These are phyloP conservation scores for Daptonema setosum DNA, from an alignment of 2,888 invertebrate genomes.

Conservation along the genomic window DNA sequence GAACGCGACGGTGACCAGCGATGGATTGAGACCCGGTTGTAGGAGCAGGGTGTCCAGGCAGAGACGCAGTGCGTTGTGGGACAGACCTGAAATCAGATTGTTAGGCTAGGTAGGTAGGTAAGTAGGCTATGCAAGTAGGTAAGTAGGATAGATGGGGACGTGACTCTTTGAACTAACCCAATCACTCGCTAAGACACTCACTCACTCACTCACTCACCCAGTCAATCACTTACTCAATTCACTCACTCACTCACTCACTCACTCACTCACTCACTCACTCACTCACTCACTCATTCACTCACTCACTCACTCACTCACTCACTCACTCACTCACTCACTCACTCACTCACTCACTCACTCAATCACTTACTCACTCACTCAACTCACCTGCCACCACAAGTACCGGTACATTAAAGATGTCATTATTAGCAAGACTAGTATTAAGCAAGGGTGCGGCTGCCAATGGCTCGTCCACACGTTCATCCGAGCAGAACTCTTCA, in stretches of 20 bases:
- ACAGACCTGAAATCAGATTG: slow-evolving; percentile 29
- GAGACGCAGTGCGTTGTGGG: slow-evolving; percentile 27
- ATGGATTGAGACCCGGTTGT: slow-evolving; percentile 35
- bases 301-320: too few species aligned
- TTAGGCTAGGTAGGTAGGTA: neutral
- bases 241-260: too few species aligned
- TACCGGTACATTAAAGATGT: slow-evolving; percentile 31
- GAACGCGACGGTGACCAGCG: slow-evolving; percentile 29
- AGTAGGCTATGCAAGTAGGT: neutral
- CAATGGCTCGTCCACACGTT: slow-evolving; percentile 28
- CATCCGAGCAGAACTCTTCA: slow-evolving; percentile 31
- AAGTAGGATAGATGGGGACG: neutral
- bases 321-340: too few species aligned
- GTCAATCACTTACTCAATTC: too few species aligned
- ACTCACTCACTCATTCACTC: too few species aligned
- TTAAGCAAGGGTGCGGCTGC: slow-evolving; percentile 27
- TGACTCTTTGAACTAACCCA: neutral
- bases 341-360: slow-evolving; percentile 5
- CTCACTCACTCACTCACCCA: neutral
- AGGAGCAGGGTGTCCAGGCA: slow-evolving; percentile 34
- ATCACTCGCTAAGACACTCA: too few species aligned
- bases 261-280: too few species aligned
- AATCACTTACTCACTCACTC: slow-evolving; percentile 2
- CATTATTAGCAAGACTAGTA: slow-evolving; percentile 22
- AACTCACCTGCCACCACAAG: slow-evolving; percentile 30